Evolutionary conservation across 2,113 vertebrate species (phyloP), one percentile per base, ranked within the genome.

Genomic region (Pyxicephalus adspersus): DNA sequence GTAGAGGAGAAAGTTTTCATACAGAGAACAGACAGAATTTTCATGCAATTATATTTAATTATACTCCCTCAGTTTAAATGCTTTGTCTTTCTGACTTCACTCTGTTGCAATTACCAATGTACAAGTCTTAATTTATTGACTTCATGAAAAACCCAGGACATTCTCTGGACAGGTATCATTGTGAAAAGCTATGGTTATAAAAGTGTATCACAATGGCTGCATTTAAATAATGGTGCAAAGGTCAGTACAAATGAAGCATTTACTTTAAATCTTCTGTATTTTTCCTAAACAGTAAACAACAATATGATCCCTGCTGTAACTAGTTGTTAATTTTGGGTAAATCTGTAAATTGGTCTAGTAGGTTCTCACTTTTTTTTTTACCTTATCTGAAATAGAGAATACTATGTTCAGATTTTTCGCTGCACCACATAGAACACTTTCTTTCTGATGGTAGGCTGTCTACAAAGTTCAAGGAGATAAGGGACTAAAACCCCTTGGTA

Each of bases 1-100:
- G 38, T 54, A 22, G 22, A 75, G n/a, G 38, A 64, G 18, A 51
- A 67, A 66, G 18, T 63, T 76, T 76, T 76, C 64, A 79, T 68
- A 76, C 55, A 45, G 38, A 68, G 50, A 64, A 64, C 17, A 70
- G 71, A 73, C 52, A 34, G 54, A 73, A 58, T 68, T 83, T 76
- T 83, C 67, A 63, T 34, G 19, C 68, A 84, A 17, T 80, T 87
- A 73, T 23, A 52, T 23, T 83, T 60, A 81, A 77, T 67, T 81
- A 84, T 76, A 23, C 19, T 7, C 0, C 58, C 57, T 76, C 0
- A 38, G 2, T 60, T 70, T 58, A n/a, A 23, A 78, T 34, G 15
- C 64, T 22, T 74, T 76, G 64, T 82, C 72, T 54, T 82, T 20
- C 83, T 79, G 64, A 79, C 64, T 79, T 68, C 51, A 23, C 64